phyloP scores from a whole-genome alignment of 2,113 vertebrate species.

The Oophaga pumilio region DNA sequence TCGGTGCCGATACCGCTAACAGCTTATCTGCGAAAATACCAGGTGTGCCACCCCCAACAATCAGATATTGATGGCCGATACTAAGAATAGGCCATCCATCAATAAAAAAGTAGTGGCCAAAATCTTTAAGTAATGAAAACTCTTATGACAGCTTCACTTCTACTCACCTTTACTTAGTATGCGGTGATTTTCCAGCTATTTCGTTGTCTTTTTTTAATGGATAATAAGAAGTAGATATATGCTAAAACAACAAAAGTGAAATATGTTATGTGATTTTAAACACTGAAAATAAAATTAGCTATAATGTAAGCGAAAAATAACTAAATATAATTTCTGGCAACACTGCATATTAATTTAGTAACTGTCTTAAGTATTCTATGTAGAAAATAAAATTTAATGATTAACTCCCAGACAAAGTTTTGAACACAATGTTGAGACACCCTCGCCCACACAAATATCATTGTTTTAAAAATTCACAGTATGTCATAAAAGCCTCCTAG shows the following conservation, averaged over 20 bases:
- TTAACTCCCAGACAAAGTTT: not conserved
- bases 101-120: too few species aligned
- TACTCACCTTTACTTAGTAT: conserved; percentile 28
- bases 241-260: not conserved
- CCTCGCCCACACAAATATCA: not conserved
- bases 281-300: not conserved
- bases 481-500: not conserved
- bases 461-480: conserved; percentile 3
- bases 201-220: conserved; percentile 11
- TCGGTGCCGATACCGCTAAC: too few species aligned
- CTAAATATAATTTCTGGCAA: not conserved
- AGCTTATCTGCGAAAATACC: too few species aligned
- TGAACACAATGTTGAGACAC: not conserved
- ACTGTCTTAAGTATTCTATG: not conserved
- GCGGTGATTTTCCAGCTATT: not conserved
- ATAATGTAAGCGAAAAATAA: not conserved
- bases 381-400: not conserved
- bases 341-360: not conserved
- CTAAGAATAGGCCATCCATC: too few species aligned
- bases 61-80: too few species aligned
- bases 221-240: not conserved
- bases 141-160: too few species aligned
- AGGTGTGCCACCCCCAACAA: too few species aligned
- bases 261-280: not conserved
- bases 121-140: too few species aligned